phyloP scores from a whole-genome alignment of 1,140 invertebrate genomes.

The Bursaphelenchus mucronatus region DNA sequence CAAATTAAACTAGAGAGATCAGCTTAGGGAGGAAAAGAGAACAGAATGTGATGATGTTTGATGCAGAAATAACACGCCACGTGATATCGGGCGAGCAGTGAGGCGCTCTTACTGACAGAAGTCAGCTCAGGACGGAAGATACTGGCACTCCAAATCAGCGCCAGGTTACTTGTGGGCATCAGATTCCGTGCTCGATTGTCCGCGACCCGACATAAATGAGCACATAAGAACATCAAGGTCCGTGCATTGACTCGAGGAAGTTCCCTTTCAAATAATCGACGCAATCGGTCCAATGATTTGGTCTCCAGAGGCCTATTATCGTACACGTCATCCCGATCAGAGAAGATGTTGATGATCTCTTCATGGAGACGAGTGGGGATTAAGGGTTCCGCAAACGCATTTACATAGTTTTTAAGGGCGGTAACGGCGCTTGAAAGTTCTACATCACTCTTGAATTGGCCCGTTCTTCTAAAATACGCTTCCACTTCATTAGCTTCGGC shows the following conservation, averaged over 20 bases:
- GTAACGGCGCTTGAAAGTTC: slow-evolving; percentile 5
- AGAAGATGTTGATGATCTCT: slow-evolving; percentile 4
- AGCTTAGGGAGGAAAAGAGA: background rate
- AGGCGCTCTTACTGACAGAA: too few relatives aligned
- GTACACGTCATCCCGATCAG: slow-evolving; percentile 8
- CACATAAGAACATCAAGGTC: slow-evolving; percentile 7
- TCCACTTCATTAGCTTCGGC: slow-evolving; percentile 88
- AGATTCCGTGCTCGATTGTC: slow-evolving; percentile 8
- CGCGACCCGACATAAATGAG: slow-evolving; percentile 14
- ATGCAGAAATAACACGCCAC: slow-evolving; percentile 13
- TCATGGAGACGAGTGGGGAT: slow-evolving; percentile 10
- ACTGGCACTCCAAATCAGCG: slow-evolving; percentile 15
- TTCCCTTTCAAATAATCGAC: slow-evolving; percentile 10
- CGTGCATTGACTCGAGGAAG: slow-evolving; percentile 10
- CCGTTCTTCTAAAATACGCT: slow-evolving; percentile 70
- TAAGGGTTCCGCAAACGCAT: slow-evolving; percentile 4
- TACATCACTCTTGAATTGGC: background rate
- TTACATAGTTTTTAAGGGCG: slow-evolving; percentile 7
- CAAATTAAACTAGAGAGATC: too few relatives aligned
- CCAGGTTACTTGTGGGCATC: slow-evolving; percentile 12
- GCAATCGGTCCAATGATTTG: slow-evolving; percentile 3
- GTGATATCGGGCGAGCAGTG: background rate
- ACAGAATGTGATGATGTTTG: slow-evolving; percentile 16
- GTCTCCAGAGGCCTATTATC: slow-evolving; percentile 6
- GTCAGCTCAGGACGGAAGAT: background rate